Percentiles rank a stretch among this genome's conserved stretches.
Evolutionary conservation across 2,797 vertebrate genomes (phyloP).

Genomic region (Phalloptychus januarius): DNA sequence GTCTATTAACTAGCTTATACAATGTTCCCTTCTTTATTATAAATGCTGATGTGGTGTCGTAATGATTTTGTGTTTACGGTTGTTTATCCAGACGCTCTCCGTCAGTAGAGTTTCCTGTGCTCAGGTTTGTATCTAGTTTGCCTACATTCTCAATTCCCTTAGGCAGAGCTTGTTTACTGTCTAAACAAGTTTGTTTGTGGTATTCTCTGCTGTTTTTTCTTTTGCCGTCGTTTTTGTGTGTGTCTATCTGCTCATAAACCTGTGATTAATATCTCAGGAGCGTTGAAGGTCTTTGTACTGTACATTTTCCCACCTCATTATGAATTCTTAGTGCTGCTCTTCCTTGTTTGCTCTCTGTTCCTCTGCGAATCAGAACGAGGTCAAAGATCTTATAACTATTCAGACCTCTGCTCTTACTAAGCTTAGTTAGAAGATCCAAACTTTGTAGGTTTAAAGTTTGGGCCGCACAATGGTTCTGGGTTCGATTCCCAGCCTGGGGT

Average conservation of each 20-base stretch:
- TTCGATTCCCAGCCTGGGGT: too few species aligned
- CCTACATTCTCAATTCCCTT: conserved; percentile 38
- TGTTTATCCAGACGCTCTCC: conserved; percentile 24
- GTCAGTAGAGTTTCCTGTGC: neutral
- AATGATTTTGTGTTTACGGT: neutral
- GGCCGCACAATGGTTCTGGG: too few species aligned
- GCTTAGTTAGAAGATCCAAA: conserved; percentile 11
- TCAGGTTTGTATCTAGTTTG: conserved; percentile 24
- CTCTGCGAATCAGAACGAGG: conserved; percentile 30
- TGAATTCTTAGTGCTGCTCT: conserved; percentile 28
- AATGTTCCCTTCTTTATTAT: neutral
- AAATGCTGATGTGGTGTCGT: neutral
- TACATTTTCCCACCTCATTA: conserved; percentile 27
- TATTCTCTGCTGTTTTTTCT: conserved; percentile 13
- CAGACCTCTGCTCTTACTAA: conserved; percentile 15
- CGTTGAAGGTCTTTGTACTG: conserved; percentile 23
- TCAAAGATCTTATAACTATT: conserved; percentile 53
- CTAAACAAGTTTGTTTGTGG: conserved; percentile 37
- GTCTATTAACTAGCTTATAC: conserved; percentile 6
- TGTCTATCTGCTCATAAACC: conserved; percentile 12
- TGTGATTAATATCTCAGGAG: conserved; percentile 22
- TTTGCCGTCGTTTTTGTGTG: conserved; percentile 14
- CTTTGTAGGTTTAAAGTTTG: neutral
- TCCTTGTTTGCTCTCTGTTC: conserved; percentile 36
- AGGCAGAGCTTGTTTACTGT: conserved; percentile 47